These are phyloP conservation scores for Meta bourneti DNA, from an alignment of 2,888 invertebrate species.

Conservation along the genomic window DNA sequence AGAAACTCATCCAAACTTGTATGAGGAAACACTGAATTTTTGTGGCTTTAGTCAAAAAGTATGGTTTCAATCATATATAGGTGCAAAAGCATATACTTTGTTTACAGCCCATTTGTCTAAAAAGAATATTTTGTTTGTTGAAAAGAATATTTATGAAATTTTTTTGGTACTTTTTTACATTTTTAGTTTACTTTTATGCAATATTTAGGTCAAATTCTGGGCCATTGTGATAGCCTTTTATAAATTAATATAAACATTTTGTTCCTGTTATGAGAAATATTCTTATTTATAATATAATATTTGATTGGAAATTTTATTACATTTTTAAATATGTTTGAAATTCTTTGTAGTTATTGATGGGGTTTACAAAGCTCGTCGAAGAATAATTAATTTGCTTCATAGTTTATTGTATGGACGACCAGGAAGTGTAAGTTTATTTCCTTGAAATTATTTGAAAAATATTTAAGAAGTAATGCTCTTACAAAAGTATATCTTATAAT, in stretches of 20 bases:
- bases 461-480: not conserved
- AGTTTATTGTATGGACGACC: conserved; percentile 24
- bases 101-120: too few species aligned
- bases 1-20: too few species aligned
- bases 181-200: not conserved
- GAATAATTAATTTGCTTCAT: conserved; percentile 31
- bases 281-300: not conserved
- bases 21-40: too few species aligned
- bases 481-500: not conserved
- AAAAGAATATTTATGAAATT: too few species aligned
- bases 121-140: too few species aligned
- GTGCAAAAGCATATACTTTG: too few species aligned
- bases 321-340: too few species aligned
- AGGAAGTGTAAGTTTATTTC: conserved; percentile 28
- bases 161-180: not conserved
- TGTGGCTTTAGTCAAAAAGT: too few species aligned
- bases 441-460: not conserved
- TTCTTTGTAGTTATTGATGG: not conserved
- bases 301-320: not conserved
- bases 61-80: too few species aligned
- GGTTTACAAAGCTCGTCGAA: not conserved
- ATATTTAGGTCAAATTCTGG: not conserved
- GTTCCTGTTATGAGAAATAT: not conserved
- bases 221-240: not conserved
- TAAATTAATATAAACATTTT: not conserved